Evolutionary conservation across 2,888 invertebrate genomes (phyloP).

Genomic region (Geophilus truncorum): DNA sequence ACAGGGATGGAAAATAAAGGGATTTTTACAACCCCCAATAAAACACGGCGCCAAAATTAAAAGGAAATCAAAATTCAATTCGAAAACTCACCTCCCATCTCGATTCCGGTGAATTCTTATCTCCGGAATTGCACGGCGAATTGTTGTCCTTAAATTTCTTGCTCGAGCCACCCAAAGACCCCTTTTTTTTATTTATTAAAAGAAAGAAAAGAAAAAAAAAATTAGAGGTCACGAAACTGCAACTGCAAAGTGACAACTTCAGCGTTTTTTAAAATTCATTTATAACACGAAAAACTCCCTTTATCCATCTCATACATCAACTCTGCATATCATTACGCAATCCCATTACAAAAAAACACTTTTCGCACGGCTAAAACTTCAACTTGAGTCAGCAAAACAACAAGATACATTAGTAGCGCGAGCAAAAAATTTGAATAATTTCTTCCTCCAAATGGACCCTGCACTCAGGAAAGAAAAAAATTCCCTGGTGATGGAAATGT

Average conservation of each 20-base stretch:
- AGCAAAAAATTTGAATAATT: background rate
- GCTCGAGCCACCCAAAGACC: background rate
- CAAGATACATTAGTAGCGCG: too few relatives aligned
- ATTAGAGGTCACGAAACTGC: background rate
- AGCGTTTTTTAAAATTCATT: constrained; percentile 3
- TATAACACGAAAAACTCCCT: background rate
- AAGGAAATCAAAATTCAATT: constrained; percentile 35
- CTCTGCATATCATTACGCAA: background rate
- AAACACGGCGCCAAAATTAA: too few relatives aligned
- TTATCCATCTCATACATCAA: background rate
- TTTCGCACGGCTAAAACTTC: background rate
- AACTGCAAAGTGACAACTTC: background rate
- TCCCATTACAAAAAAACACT: too few relatives aligned
- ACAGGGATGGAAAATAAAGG: too few relatives aligned
- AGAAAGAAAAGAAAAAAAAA: background rate
- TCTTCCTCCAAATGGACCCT: background rate
- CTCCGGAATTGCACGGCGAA: background rate
- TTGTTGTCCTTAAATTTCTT: constrained; percentile 14
- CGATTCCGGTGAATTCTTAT: constrained; percentile 52
- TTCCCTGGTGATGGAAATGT: background rate
- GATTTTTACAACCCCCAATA: too few relatives aligned
- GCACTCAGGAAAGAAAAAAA: constrained; percentile 8
- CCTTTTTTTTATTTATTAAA: background rate
- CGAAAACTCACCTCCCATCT: constrained; percentile 59
- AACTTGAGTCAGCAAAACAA: background rate